Conservation (phyloP, 2,888 invertebrate species). For the Lasius fuliginosus region DNA sequence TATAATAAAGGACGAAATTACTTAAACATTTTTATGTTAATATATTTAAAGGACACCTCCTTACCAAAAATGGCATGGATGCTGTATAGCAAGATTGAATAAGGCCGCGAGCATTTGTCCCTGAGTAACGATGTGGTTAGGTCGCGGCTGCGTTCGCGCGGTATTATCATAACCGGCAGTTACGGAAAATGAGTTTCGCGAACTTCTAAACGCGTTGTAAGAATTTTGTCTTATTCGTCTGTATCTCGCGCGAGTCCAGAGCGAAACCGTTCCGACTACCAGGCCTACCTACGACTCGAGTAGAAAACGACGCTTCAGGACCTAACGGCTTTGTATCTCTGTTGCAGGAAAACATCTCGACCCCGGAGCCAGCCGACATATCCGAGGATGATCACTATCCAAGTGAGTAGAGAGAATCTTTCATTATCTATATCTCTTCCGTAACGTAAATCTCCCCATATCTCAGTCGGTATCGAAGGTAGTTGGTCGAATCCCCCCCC, state of each 20-base stretch:
- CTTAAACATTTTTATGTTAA: not conserved
- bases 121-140: constrained; percentile 36
- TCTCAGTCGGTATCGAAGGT: constrained; percentile 49
- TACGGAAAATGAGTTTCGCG: constrained; percentile 51
- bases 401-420: constrained; percentile 87
- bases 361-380: constrained; percentile 90
- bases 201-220: constrained; percentile 43
- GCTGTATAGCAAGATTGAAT: not conserved
- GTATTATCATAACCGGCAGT: constrained; percentile 47
- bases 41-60: not conserved
- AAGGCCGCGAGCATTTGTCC: constrained; percentile 18
- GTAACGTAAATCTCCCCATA: constrained; percentile 58
- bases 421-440: constrained; percentile 56
- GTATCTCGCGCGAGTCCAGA: not conserved
- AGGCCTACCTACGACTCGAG: constrained; percentile 1
- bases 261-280: constrained; percentile 15
- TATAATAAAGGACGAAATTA: constrained; percentile 8
- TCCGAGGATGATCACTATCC: constrained; percentile 91
- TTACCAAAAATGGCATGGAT: not conserved
- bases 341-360: constrained; percentile 91
- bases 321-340: constrained; percentile 74
- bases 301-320: constrained; percentile 38
- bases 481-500: constrained; percentile 18
- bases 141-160: constrained; percentile 31
- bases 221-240: constrained; percentile 23